Evolutionary conservation across 2,888 invertebrate species (phyloP).

Genomic region (Torymus auratus): DNA sequence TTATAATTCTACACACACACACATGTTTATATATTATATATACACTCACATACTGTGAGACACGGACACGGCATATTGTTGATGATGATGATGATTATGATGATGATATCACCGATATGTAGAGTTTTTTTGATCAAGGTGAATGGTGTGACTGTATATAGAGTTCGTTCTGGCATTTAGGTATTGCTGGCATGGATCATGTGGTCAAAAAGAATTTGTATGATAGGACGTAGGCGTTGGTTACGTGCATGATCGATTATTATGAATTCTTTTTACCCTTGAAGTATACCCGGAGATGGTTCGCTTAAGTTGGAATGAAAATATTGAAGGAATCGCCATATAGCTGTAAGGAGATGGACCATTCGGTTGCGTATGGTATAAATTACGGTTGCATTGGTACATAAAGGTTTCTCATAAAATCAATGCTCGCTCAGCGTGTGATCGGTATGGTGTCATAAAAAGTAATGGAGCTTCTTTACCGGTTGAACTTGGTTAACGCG

Average conservation of each 20-base stretch:
- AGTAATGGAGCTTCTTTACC: constrained; percentile 23
- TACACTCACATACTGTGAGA: not conserved
- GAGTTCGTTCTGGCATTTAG: not conserved
- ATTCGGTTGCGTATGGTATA: too few species aligned
- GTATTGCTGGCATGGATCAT: constrained; percentile 7
- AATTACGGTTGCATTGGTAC: too few species aligned
- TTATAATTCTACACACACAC: not conserved
- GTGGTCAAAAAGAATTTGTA: constrained; percentile 6
- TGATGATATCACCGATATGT: too few species aligned
- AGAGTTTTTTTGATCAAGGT: not conserved
- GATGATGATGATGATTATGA: too few species aligned
- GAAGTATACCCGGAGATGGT: too few species aligned
- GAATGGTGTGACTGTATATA: constrained; percentile 33
- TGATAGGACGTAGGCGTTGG: not conserved
- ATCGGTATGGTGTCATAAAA: constrained; percentile 4
- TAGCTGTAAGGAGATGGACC: too few species aligned
- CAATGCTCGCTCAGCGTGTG: not conserved
- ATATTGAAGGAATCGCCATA: too few species aligned
- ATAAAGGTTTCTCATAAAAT: not conserved
- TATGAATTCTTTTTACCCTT: not conserved
- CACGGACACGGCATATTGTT: constrained; percentile 1
- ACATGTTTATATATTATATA: constrained; percentile 1
- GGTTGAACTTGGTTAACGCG: not conserved
- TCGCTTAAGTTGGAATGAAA: too few species aligned
- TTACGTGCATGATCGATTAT: not conserved